These are phyloP conservation scores for Trissolcus brochymenae DNA, from an alignment of 2,888 invertebrate genomes.

Conservation along the genomic window DNA sequence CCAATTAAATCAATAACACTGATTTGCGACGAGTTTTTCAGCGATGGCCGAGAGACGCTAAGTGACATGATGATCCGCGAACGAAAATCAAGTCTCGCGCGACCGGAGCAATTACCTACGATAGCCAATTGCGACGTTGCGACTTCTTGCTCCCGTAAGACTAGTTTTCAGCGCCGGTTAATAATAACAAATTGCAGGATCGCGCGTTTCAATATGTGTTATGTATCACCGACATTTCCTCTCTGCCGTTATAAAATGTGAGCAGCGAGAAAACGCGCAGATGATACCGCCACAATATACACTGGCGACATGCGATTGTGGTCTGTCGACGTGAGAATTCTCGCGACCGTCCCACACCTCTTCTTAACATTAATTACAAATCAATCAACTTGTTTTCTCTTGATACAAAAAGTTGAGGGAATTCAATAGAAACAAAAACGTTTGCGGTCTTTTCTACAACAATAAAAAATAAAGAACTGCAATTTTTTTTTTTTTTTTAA, in stretches of 20 bases:
- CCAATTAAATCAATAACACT: slow-evolving; percentile 36
- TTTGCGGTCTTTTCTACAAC: background rate
- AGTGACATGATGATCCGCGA: slow-evolving; percentile 34
- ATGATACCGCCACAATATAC: slow-evolving; percentile 48
- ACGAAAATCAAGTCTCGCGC: slow-evolving; percentile 3
- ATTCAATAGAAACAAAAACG: background rate
- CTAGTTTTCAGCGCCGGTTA: slow-evolving; percentile 42
- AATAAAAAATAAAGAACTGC: too few species aligned
- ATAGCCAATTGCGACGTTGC: slow-evolving; percentile 35
- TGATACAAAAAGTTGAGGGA: too few species aligned
- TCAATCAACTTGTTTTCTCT: slow-evolving; percentile 7
- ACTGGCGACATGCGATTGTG: slow-evolving; percentile 46
- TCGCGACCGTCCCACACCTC: slow-evolving; percentile 1
- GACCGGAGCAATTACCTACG: slow-evolving; percentile 10
- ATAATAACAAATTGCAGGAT: slow-evolving; percentile 52
- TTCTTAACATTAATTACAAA: slow-evolving; percentile 29
- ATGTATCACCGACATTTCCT: slow-evolving; percentile 44
- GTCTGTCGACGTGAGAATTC: slow-evolving; percentile 47
- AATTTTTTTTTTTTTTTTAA: too few species aligned
- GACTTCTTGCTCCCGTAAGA: slow-evolving; percentile 40
- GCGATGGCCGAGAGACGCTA: slow-evolving; percentile 23
- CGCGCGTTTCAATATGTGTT: slow-evolving; percentile 38
- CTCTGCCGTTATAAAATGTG: slow-evolving; percentile 18
- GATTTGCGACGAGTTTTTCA: slow-evolving; percentile 35
- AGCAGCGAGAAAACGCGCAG: slow-evolving; percentile 30